These are phyloP conservation scores for Eulithis testata DNA, from an alignment of 2,888 invertebrate species.

Conservation along the genomic window DNA sequence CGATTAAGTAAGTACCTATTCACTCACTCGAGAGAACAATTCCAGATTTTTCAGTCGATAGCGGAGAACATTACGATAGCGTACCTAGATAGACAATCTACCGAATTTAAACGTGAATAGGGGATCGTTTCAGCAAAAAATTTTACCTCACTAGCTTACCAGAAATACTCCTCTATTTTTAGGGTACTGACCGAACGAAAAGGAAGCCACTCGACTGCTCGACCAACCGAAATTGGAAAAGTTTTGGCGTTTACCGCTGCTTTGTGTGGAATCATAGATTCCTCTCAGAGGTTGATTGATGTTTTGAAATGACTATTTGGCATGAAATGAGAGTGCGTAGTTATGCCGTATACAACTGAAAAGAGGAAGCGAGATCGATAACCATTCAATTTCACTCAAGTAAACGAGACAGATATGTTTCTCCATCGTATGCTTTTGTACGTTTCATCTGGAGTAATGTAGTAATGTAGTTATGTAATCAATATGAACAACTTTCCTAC, in stretches of 20 bases:
- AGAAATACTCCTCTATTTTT: not conserved
- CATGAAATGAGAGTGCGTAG: slow-evolving; percentile 5
- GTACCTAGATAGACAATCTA: no score
- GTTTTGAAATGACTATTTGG: slow-evolving; percentile 23
- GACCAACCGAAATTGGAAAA: slow-evolving; percentile 61
- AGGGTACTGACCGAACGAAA: slow-evolving; percentile 38
- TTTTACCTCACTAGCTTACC: no score
- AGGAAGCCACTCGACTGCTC: slow-evolving; percentile 48
- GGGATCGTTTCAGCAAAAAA: no score
- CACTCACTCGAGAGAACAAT: no score
- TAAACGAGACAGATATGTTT: not conserved
- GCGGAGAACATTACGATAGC: no score
- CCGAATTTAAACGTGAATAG: no score
- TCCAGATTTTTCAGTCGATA: no score
- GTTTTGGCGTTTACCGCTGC: slow-evolving; percentile 45
- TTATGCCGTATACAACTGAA: no score
- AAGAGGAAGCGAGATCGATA: not conserved
- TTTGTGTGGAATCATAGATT: slow-evolving; percentile 30
- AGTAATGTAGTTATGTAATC: no score
- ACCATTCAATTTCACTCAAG: not conserved
- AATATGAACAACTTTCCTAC: no score
- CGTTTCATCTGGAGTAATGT: no score
- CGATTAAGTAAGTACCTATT: no score
- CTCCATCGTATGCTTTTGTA: not conserved
- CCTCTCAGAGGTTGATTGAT: slow-evolving; percentile 21